Evolutionary conservation across 2,888 invertebrate genomes (phyloP), one percentile per base, ranked within the genome.

Genomic region (Nasonovia ribisnigri): DNA sequence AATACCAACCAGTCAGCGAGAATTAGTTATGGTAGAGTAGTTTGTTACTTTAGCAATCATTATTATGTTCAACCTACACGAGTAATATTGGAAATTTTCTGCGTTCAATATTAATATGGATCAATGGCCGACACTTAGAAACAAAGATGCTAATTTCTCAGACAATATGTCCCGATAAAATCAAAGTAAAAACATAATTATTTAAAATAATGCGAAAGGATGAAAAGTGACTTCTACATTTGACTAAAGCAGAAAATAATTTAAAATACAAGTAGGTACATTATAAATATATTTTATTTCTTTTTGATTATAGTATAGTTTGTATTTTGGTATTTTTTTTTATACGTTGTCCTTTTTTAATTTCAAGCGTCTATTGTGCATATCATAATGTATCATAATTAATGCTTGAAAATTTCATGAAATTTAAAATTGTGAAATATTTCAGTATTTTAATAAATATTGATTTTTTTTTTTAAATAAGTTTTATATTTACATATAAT

Each of bases 1-100:
- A 90, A 90, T 87, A 87, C 36, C 60, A 60, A 5, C 87, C 29
- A 87, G 60, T 92, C 87, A 48, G 36, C 48, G 87, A 87, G 48
- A 87, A 92, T 92, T 67, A 92, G 87, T 92, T 48, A 92, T 42
- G 48, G 92, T 87, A 46, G 46, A 57, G 46, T 91, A 86, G 91
- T 86, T 86, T 57, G 91, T 91, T 86, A 86, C 86, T 86, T 57
- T 26, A 54, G 43, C 57, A 24, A 86, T 91, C 84, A 57, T 91
- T 91, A 86, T 84, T 54, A 29, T 43, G n/a, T 91, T 86, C 54
- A 54, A 20, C 16, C n/a, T 84, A 24, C 84, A 77, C 2, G 48
- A 90, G 67, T 77, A 24, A 24, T 48, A 90, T 54, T 84, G 54
- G 42, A 43, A 51, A 84, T 91, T 54, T 54, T 42, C 91, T 16